Base-by-base conservation (phyloP, 2,797 vertebrate species). In the Anguilla marmorata region DNA sequence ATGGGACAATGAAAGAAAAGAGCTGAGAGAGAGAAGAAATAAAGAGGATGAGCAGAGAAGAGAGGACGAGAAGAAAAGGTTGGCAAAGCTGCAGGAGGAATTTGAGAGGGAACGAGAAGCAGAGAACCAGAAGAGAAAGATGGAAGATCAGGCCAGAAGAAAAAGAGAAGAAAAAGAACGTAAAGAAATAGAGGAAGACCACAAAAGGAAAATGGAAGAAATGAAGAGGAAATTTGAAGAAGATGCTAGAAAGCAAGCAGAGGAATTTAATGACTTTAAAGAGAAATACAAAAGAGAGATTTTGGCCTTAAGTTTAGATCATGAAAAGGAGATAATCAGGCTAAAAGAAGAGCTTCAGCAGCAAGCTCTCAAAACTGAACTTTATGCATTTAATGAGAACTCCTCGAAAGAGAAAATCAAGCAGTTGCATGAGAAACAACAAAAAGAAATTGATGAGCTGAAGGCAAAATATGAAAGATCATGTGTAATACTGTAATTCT, bases 191-290 rank as follows among this genome's bases (percentile, higher is more conserved):
- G 45, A 69, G 60, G 72, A 87, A 56, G 37, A 56, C 8, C n/a
- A 83, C 16, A 52, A 52, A 45, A 79, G 7, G 37, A 45, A 66
- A 56, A 60, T 16, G 19, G 33, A 33, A 50, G 37, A 84, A 41
- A 63, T 16, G 58, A 87, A 11, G 9, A 84, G n/a, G 0, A 85
- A 88, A 56, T 54, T 6, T 74, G 82, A 85, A n/a, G 60, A 84
- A 7, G 82, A 84, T 0, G 80, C 87, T 24, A 69, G 56, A 56
- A 88, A 37, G n/a, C 80, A 37, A 66, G 80, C 60, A 3, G 82
- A 84, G 60, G 63, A 85, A 56, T n/a, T 84, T 0, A 85, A 88
- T 88, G 82, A 74, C 0, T 72, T 88, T 16, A 74, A 74, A n/a
- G 27, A 72, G 63, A 86, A 69, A 52, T 41, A 27, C 52, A 27